Conservation (phyloP, 2,888 invertebrate genomes). For the Piscicola geometra region DNA sequence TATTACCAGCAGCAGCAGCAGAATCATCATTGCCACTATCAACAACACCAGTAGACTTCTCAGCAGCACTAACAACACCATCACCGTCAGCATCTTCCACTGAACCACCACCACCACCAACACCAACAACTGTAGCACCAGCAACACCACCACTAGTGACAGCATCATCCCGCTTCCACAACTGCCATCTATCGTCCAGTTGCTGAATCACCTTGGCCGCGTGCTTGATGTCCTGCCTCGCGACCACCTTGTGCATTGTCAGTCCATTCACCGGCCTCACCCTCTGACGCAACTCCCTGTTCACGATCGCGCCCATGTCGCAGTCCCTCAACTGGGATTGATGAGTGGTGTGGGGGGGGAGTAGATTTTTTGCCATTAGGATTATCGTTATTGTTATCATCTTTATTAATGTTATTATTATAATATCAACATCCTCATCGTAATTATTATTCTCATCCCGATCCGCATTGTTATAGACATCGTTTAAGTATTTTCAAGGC, state of each 20-base stretch:
- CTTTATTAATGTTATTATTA: too few relatives aligned
- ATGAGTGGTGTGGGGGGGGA: neutral
- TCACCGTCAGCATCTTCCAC: slow-evolving; percentile 40
- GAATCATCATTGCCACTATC: neutral
- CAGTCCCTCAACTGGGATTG: slow-evolving; percentile 76
- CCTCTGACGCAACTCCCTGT: slow-evolving; percentile 87
- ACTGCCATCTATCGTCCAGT: slow-evolving; percentile 74
- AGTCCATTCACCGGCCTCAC: slow-evolving; percentile 68
- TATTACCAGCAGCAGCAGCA: too few relatives aligned
- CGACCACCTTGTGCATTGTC: slow-evolving; percentile 49
- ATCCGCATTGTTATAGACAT: neutral
- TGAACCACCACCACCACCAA: neutral
- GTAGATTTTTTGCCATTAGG: neutral
- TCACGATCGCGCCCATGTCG: slow-evolving; percentile 90
- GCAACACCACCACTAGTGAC: too few relatives aligned
- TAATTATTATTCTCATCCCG: too few relatives aligned
- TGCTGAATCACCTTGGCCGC: slow-evolving; percentile 86
- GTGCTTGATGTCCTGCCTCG: slow-evolving; percentile 78
- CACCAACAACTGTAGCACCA: too few relatives aligned
- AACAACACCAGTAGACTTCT: slow-evolving; percentile 37
- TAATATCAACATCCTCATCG: too few relatives aligned
- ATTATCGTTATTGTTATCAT: slow-evolving; percentile 1
- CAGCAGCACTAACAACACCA: slow-evolving; percentile 51
- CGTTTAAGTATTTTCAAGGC: too few relatives aligned
- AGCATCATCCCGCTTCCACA: slow-evolving; percentile 65